Evolutionary conservation across 2,888 invertebrate genomes (phyloP), one percentile per base, ranked within the genome.

Genomic region (Norana najaformis): DNA sequence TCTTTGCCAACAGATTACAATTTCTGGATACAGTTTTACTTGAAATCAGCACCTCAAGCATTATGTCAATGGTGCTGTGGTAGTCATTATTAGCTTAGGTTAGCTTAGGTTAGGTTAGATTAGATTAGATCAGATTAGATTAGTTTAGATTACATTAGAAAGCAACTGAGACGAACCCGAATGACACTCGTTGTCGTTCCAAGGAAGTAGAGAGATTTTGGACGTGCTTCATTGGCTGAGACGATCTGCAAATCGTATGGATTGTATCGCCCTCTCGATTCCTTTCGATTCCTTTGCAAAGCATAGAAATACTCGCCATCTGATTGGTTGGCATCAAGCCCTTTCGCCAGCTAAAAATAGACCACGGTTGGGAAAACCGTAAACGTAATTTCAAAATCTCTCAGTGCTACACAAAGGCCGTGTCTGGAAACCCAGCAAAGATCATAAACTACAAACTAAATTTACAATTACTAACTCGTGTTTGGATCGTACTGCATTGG

Each of bases 211-310:
- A 94, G 92, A 30, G 91, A 91, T n/a, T 92, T 91, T 38, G 92
- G 89, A 20, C 94, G 91, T 23, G 94, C 94, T 69, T 91, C 92
- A 92, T 94, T 93, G 16, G 94, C 93, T 0, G 94, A 94, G 39
- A 94, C 94, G 34, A 94, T 93, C 91, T 94, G 93, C 53, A 95
- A 93, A 91, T 94, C 94, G 92, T 94, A 95, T 0, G 95, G 95
- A 91, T 94, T 93, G 91, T 94, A 94, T 13, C 93, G 92, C 0
- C 92, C 93, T 88, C 93, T 91, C 20, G 91, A 92, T 37, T 93
- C 91, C 38, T 92, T 90, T 34, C 93, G 92, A 88, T 94, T 92
- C n/a, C 92, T 90, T 3, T 93, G 94, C 47, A 95, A 92, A 90
- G 94, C 94, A 91, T 95, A 94, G 36, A 94, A 92, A 93, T 94